Evolutionary conservation across 1,140 invertebrate species (phyloP), one percentile per base, ranked within the genome.

Genomic region (Euschistus heros): DNA sequence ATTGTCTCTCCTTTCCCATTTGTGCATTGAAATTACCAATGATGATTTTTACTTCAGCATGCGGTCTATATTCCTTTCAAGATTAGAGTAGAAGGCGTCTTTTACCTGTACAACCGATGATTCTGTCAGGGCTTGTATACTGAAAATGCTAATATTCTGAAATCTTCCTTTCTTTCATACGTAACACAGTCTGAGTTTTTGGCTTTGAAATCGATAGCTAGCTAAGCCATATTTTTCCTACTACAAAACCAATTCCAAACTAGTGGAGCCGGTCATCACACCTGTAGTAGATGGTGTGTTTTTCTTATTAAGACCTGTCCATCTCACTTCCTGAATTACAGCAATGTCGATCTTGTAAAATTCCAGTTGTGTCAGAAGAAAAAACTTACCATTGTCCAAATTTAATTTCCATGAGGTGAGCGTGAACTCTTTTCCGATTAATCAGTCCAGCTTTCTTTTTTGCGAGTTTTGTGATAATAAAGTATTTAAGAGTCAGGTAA

Each of bases 1-100:
- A 57, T 57, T 17, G 6, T 62, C 59, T 30, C 65, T 63, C 52
- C 60, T 54, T 13, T 67, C 64, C 27, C 27, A 30, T 30, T 30
- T 30, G 27, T 30, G 27, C 2, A 30, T 30, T 30, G 7, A 30
- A 30, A 30, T 30, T 7, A 30, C 27, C 7, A 30, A 30, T 30
- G 7, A 30, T 30, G 27, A 30, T 30, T 30, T 30, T 30, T 30
- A 30, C 7, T 4, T 30, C 27, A 30, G 3, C 27, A n/a, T n/a
- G n/a, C n/a, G n/a, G n/a, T n/a, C n/a, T n/a, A n/a, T n/a, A n/a
- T n/a, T n/a, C n/a, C n/a, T n/a, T n/a, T n/a, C n/a, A n/a, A n/a
- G n/a, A n/a, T n/a, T n/a, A n/a, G n/a, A n/a, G n/a, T n/a, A n/a
- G n/a, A n/a, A n/a, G n/a, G n/a, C n/a, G n/a, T n/a, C n/a, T n/a